These are phyloP conservation scores for Natator depressus DNA, from an alignment of 2,113 vertebrate species.

Conservation along the genomic window DNA sequence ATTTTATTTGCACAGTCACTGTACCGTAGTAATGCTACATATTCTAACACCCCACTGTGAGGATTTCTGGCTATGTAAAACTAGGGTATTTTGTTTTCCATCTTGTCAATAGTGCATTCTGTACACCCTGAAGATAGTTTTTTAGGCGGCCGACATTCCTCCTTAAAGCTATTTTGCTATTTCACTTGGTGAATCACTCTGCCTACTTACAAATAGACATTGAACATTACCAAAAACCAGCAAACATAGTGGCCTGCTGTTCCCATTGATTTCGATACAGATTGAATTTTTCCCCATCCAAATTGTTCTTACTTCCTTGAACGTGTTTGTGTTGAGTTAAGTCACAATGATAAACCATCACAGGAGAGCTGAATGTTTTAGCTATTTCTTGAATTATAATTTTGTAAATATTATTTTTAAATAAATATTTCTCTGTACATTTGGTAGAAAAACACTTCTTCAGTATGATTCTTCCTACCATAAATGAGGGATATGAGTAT, in stretches of 20 bases:
- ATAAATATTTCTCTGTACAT: not conserved
- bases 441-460: not conserved
- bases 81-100: not conserved
- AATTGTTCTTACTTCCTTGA: not conserved
- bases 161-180: not conserved
- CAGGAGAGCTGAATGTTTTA: not conserved
- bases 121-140: accelerated
- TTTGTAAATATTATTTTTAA: not conserved
- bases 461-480: not conserved
- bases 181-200: not conserved
- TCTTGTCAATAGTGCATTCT: not conserved
- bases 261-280: not conserved
- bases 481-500: not conserved
- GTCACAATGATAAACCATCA: not conserved
- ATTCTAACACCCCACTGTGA: not conserved
- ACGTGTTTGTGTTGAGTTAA: not conserved
- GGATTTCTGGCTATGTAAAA: not conserved
- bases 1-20: not conserved
- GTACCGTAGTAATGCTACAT: not conserved
- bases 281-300: not conserved
- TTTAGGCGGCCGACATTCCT: too few relatives aligned
- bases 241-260: not conserved
- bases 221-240: not conserved
- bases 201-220: not conserved
- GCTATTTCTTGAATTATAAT: not conserved